These are phyloP conservation scores for Caenorhabditis elegans DNA, from an alignment of 1,140 invertebrate species.

Conservation along the genomic window DNA sequence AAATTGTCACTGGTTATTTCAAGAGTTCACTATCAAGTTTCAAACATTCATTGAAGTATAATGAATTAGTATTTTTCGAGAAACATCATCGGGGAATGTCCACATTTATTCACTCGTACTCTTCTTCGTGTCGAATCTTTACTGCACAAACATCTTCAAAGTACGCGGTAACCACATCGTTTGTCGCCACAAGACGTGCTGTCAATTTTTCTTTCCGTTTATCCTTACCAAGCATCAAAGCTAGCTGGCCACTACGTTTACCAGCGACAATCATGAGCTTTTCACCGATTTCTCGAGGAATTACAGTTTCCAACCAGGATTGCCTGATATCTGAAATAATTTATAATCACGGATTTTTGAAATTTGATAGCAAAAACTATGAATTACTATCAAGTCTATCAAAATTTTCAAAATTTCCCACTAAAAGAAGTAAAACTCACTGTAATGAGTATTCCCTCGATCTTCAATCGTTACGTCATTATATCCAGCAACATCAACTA, in stretches of 20 bases:
- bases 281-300: constrained; percentile 32
- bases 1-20: no score
- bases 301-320: constrained; percentile 41
- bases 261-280: constrained; percentile 38
- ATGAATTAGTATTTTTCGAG: no score
- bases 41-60: no score
- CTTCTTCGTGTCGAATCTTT: constrained; percentile 1
- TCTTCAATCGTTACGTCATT: constrained; percentile 40
- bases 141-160: constrained; percentile 10
- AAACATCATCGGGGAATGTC: background rate
- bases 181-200: background rate
- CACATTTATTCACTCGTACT: background rate
- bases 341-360: no score
- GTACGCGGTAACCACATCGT: background rate
- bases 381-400: no score
- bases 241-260: background rate
- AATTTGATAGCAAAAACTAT: no score
- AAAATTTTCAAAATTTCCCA: background rate
- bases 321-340: constrained; percentile 38
- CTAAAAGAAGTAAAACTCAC: constrained; percentile 16
- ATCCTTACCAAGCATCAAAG: constrained; percentile 29
- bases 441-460: constrained; percentile 29
- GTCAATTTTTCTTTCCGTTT: background rate
- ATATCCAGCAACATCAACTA: constrained; percentile 36
- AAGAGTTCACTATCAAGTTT: no score